Base-by-base conservation (phyloP, 2,888 invertebrate genomes). In the Acrocera orbiculus region DNA sequence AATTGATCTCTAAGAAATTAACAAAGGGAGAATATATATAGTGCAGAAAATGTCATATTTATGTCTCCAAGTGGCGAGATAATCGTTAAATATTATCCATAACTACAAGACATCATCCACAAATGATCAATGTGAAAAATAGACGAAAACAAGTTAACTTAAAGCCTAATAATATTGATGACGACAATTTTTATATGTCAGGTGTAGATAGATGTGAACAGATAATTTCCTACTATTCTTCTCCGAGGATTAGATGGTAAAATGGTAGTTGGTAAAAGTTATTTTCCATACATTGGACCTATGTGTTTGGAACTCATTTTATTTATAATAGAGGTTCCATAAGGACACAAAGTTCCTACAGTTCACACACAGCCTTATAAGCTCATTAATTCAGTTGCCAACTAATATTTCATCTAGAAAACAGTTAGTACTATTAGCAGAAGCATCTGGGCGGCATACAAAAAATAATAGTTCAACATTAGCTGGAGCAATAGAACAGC, bases 21-120 rank as follows among this genome's bases (percentile, higher is more conserved):
- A 31, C 31, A 37, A 34, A 36, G 9, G 31, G 34, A 4, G 32
- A 37, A 13, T 11, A 20, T 16, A 27, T 28, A 9, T 34, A 34
- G 34, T 13, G 11, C 22, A 13, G 23, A 10, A 15, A 15, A 10
- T n/a, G 16, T 9, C n/a, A 27, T 4, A 4, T 33, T 3, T 33
- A n/a, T n/a, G n/a, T n/a, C n/a, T n/a, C n/a, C n/a, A n/a, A n/a
- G n/a, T n/a, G n/a, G n/a, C n/a, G n/a, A 20, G 22, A 28, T 29
- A 32, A 29, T 14, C 26, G 32, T 2, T 26, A 36, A 19, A 31
- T 33, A 8, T 15, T 38, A 16, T 27, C 24, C 16, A 35, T 38
- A 23, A 38, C 26, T 17, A 38, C 33, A 19, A 6, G n/a, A n/a
- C n/a, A n/a, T n/a, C n/a, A n/a, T n/a, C n/a, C n/a, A n/a, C n/a